phyloP scores from a whole-genome alignment of 1,140 invertebrate species.

The Samia ricini region DNA sequence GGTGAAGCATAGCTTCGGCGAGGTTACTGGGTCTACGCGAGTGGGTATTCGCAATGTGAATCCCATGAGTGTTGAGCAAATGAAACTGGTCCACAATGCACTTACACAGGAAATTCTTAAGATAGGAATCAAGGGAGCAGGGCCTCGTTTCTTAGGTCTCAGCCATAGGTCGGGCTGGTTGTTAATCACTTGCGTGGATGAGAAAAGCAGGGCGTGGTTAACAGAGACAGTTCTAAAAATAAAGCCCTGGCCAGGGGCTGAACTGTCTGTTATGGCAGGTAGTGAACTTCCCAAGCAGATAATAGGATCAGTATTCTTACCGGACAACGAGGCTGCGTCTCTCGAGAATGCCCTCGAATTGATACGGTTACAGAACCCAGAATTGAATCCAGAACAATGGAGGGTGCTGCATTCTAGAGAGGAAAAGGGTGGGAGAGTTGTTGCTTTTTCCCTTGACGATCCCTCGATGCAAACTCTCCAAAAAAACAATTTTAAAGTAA shows the following conservation, averaged over 20 bases:
- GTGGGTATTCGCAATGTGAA: conserved; percentile 3
- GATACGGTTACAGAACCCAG: conserved; percentile 9
- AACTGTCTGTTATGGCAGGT: neutral
- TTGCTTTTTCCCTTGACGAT: conserved; percentile 3
- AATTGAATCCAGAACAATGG: conserved; percentile 6
- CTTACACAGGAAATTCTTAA: neutral
- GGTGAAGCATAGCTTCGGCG: neutral
- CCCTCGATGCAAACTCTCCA: neutral
- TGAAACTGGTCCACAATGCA: neutral
- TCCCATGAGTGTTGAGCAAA: conserved; percentile 5
- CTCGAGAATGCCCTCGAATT: neutral
- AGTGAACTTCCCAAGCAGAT: neutral
- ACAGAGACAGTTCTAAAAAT: neutral
- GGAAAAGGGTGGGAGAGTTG: neutral
- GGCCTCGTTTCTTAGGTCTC: conserved; percentile 5
- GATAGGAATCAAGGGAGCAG: conserved; percentile 4
- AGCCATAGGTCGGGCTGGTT: neutral
- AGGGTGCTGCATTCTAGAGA: neutral
- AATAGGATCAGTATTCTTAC: neutral
- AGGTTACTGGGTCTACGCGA: neutral
- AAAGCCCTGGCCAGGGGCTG: conserved; percentile 11
- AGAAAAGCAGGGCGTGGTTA: conserved; percentile 8
- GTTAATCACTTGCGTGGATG: conserved; percentile 1
- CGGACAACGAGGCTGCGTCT: neutral
- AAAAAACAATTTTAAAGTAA: neutral